A percentile compares a stretch with the other conserved stretches of the same genome.
phyloP scores from a whole-genome alignment of 2,888 invertebrate genomes.

The Candidula unifasciata region DNA sequence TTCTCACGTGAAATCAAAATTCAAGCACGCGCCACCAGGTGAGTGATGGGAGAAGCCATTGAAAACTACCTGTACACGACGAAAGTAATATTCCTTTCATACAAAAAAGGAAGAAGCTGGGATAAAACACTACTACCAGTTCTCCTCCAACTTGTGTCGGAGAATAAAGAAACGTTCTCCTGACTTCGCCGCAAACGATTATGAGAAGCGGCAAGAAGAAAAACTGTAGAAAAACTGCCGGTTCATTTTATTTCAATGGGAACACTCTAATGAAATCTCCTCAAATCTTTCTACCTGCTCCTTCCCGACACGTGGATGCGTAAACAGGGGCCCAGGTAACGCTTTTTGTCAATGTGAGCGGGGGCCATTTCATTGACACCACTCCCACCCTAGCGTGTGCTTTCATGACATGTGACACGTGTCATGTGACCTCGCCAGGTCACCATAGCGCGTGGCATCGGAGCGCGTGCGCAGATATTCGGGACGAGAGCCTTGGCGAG shows the following conservation, averaged over 20 bases:
- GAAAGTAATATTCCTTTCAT: background rate
- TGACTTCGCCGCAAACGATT: background rate
- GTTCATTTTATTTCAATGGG: too few species aligned
- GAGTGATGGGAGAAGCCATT: background rate
- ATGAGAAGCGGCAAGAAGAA: background rate
- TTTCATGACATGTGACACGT: constrained; percentile 37
- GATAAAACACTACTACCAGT: too few species aligned
- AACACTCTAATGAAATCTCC: background rate
- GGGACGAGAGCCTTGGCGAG: background rate
- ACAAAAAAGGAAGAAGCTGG: too few species aligned
- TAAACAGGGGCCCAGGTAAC: background rate
- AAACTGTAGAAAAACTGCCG: background rate
- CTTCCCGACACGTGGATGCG: constrained; percentile 7
- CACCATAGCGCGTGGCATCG: constrained; percentile 22
- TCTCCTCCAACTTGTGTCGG: background rate
- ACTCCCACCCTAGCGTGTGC: constrained; percentile 32
- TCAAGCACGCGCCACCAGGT: constrained; percentile 27
- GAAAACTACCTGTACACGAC: constrained; percentile 3
- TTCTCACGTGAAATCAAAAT: constrained; percentile 29
- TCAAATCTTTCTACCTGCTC: background rate
- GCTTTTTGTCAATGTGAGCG: constrained; percentile 16
- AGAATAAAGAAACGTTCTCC: background rate
- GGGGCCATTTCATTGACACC: constrained; percentile 29
- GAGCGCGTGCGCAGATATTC: constrained; percentile 20
- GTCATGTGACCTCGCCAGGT: constrained; percentile 37